A percentile compares a stretch with the other conserved stretches of the same genome.
These are phyloP conservation scores for Poecilia wingei DNA, from an alignment of 2,797 vertebrate species.

Conservation along the genomic window DNA sequence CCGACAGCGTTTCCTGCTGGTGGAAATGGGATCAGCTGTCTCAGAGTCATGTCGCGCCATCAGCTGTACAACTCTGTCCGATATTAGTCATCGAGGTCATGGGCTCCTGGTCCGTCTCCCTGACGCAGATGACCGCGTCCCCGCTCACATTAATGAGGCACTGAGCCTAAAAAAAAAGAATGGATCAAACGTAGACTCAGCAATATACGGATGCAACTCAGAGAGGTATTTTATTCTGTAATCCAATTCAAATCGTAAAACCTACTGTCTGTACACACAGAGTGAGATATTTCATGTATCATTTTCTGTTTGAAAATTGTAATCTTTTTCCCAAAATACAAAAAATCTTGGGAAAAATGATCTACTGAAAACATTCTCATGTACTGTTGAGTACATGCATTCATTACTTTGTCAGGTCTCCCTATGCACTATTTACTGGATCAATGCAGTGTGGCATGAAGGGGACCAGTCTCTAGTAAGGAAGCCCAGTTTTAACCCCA, in stretches of 20 bases:
- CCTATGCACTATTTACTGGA: background rate
- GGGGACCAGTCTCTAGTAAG: background rate
- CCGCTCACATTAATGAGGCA: conserved; percentile 98
- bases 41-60: conserved; percentile 71
- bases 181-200: conserved; percentile 1
- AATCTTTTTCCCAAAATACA: background rate
- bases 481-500: background rate
- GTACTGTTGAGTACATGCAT: background rate
- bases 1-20: conserved; percentile 24
- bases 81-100: conserved; percentile 54
- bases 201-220: background rate
- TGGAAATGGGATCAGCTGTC: conserved; percentile 5
- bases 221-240: background rate
- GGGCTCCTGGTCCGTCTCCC: conserved; percentile 88
- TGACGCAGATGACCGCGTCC: conserved; percentile 92
- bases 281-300: background rate
- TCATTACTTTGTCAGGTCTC: background rate
- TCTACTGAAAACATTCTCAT: background rate
- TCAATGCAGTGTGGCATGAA: background rate
- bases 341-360: background rate
- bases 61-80: conserved; percentile 57
- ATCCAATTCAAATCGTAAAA: background rate
- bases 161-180: conserved; percentile 84
- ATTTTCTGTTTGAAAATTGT: background rate
- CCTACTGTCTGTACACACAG: background rate